Conservation (phyloP, 1,140 invertebrate genomes). For the Panagrolaimus sp. region DNA sequence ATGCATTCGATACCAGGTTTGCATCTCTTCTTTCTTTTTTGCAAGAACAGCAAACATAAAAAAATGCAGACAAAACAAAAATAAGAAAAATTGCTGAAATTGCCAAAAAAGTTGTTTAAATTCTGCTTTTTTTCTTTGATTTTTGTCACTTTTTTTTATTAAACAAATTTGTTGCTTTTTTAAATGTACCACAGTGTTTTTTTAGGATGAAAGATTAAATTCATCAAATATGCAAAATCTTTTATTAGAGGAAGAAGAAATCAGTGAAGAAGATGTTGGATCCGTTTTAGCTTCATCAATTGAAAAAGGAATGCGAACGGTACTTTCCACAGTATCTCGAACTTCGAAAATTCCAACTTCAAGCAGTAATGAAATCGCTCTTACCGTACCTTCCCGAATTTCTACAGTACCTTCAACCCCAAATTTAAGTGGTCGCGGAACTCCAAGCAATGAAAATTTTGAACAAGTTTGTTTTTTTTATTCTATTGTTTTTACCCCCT, state of each 20-base stretch:
- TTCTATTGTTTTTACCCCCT: too few species aligned
- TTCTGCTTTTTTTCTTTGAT: not conserved
- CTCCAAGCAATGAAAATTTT: conserved; percentile 23
- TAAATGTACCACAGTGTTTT: too few species aligned
- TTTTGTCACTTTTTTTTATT: conserved; percentile 8
- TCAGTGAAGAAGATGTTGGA: conserved; percentile 31
- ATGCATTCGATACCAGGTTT: conserved; percentile 50
- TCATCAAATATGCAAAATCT: conserved; percentile 37
- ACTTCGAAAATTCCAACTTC: not conserved
- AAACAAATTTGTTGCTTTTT: not conserved
- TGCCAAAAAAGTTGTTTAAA: too few species aligned
- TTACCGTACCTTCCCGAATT: too few species aligned
- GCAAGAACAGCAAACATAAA: not conserved
- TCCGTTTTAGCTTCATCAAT: conserved; percentile 41
- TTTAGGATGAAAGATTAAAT: conserved; percentile 20
- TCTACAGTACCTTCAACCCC: not conserved
- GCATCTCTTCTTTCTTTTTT: too few species aligned
- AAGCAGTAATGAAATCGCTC: too few species aligned
- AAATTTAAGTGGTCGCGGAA: not conserved
- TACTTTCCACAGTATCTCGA: conserved; percentile 44
- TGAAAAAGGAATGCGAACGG: conserved; percentile 45
- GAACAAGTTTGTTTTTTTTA: conserved; percentile 25
- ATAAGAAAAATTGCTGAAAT: too few species aligned
- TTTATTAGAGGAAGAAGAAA: conserved; percentile 44
- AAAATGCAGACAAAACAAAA: not conserved